Base-by-base conservation (phyloP, 2,113 vertebrate genomes). In the Tetrao urogallus region DNA sequence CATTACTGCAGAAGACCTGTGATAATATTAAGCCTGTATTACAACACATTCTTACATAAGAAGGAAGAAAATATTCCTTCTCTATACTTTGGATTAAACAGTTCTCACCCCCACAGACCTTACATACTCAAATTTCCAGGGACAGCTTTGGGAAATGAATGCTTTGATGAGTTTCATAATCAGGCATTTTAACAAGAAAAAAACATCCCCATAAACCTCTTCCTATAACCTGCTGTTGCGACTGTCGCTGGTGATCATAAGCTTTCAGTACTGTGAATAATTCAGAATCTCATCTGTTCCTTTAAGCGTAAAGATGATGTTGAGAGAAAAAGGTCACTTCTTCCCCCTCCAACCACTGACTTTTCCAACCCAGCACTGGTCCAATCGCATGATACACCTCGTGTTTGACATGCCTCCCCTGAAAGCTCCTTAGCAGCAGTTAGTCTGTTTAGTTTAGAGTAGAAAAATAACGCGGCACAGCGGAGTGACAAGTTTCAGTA, bases 231-330 rank as follows among this genome's bases (percentile, higher is more conserved):
- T 94, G 94, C 97, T 87, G 95, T 98, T 95, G 97, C 97, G 97
- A 97, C 97, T 79, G 86, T 89, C 94, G 96, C 98, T 98, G 97
- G 98, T 95, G 83, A 98, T 98, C 98, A 98, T 82, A 97, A 97
- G 97, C 98, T 98, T 98, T 98, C 98, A 98, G 97, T 95, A 97
- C 95, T 97, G 98, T 99, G 98, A 99, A 99, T 99, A 98, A 99
- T 99, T 99, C 98, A 99, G 98, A 93, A 96, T 95, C 89, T 98
- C 98, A 98, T 98, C 98, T 98, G 95, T 97, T 97, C 96, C 79
- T 71, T 97, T 96, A 97, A 92, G 71, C 70, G 95, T 96, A 96
- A 97, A 97, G 95, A 96, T 96, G 96, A 97, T n/a, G 90, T 96
- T 97, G 93, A 95, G 96, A 97, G 97, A 98, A 97, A 96, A 98